These are phyloP conservation scores for Lagocephalus sceleratus DNA, from an alignment of 2,797 vertebrate genomes.

Conservation along the genomic window DNA sequence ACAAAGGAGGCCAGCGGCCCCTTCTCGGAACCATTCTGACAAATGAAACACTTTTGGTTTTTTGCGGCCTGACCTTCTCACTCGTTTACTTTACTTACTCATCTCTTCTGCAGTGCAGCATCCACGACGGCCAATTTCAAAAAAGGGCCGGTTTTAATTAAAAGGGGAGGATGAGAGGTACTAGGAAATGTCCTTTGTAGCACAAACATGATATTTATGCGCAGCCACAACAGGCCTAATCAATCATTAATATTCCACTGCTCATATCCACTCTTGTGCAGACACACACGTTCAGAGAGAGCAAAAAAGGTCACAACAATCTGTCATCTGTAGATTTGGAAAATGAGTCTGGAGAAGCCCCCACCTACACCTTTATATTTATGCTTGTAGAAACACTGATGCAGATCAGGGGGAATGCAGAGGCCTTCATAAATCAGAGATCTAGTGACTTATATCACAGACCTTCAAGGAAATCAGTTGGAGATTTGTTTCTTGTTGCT, in stretches of 20 bases:
- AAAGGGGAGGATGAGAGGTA: slow-evolving; percentile 13
- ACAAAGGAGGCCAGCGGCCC: slow-evolving; percentile 7
- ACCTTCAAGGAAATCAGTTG: neutral
- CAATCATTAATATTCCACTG: slow-evolving; percentile 70
- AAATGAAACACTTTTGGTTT: slow-evolving; percentile 10
- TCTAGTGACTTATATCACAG: neutral
- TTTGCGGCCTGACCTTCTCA: slow-evolving; percentile 6
- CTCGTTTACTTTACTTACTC: slow-evolving; percentile 6
- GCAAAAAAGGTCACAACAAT: slow-evolving; percentile 61
- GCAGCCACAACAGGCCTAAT: slow-evolving; percentile 58
- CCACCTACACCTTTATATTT: slow-evolving; percentile 8
- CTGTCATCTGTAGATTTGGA: slow-evolving; percentile 49
- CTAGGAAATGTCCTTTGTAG: slow-evolving; percentile 26
- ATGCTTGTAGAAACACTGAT: slow-evolving; percentile 7
- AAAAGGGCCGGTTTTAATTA: slow-evolving; percentile 12
- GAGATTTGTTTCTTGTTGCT: neutral
- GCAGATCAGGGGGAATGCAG: neutral
- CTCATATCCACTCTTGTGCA: slow-evolving; percentile 28
- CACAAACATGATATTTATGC: slow-evolving; percentile 64
- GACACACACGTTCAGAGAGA: slow-evolving; percentile 6
- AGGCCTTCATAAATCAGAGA: neutral
- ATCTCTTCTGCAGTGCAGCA: neutral
- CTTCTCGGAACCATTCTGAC: neutral
- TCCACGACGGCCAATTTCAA: slow-evolving; percentile 4
- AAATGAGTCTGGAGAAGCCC: slow-evolving; percentile 35